These are phyloP conservation scores for Ariopsis seemanni DNA, from an alignment of 2,113 vertebrate species.

Conservation along the genomic window DNA sequence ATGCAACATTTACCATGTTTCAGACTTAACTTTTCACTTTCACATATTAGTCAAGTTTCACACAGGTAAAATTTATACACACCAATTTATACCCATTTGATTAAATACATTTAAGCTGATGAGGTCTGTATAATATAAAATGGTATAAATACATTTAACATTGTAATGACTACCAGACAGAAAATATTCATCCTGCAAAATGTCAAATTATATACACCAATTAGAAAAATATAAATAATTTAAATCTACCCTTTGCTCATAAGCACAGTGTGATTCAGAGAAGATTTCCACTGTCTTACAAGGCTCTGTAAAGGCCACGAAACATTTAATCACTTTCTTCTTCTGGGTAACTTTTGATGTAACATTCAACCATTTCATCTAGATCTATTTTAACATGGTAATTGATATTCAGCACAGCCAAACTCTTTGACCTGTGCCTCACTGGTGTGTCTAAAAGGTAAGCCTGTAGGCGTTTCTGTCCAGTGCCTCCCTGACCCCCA, in stretches of 20 bases:
- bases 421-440: conserved; percentile 78
- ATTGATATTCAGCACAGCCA: conserved; percentile 87
- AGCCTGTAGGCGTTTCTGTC: conserved; percentile 75
- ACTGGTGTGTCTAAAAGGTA: conserved; percentile 82
- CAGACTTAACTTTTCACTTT: neutral
- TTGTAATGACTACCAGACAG: neutral
- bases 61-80: neutral
- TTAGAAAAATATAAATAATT: conserved; percentile 37
- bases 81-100: neutral
- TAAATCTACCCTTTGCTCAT: neutral
- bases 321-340: conserved; percentile 26
- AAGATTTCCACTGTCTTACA: neutral
- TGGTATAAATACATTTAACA: conserved; percentile 4
- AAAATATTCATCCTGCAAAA: conserved; percentile 5
- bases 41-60: neutral
- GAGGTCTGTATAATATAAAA: conserved; percentile 4
- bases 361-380: conserved; percentile 87
- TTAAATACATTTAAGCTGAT: neutral
- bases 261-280: neutral
- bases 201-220: conserved; percentile 2
- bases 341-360: conserved; percentile 79
- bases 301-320: neutral
- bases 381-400: conserved; percentile 83
- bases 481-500: conserved; percentile 72
- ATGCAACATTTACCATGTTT: neutral